phyloP scores from a whole-genome alignment of 2,797 vertebrate species.

The Euphonia xanthogaster region DNA sequence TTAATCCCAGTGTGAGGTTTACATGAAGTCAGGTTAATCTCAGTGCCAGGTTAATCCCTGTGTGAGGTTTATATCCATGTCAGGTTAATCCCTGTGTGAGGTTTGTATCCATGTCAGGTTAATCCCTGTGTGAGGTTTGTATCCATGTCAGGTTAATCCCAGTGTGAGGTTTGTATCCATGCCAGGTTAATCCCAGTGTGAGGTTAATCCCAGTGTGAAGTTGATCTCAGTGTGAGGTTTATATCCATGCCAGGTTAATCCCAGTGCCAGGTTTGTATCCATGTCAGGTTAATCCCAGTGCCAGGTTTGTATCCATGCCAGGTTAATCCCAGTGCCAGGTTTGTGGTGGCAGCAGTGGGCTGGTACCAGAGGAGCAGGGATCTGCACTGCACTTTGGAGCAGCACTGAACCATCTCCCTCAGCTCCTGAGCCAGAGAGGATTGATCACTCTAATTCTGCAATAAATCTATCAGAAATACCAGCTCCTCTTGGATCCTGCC shows the following conservation, averaged over 20 bases:
- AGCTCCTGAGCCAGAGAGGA: neutral
- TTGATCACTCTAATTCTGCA: neutral
- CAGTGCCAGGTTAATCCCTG: fast-evolving
- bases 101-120: fast-evolving
- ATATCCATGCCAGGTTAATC: fast-evolving
- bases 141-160: fast-evolving
- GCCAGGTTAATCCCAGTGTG: too few relatives aligned
- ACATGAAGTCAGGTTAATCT: neutral
- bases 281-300: too few relatives aligned
- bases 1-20: neutral
- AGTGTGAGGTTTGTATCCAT: neutral
- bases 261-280: neutral
- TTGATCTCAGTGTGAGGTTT: neutral
- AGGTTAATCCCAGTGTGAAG: neutral
- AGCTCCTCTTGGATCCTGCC: neutral
- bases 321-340: neutral
- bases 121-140: neutral
- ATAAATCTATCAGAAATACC: neutral
- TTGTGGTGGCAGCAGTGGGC: neutral
- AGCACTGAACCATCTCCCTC: neutral
- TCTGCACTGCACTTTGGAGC: neutral
- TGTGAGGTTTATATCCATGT: fast-evolving
- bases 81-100: fast-evolving
- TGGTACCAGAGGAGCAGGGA: neutral
- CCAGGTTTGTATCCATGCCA: too few relatives aligned